A percentile compares a stretch with the other conserved stretches of the same genome.
These are phyloP conservation scores for Umimayanthus chanpuru DNA, from an alignment of 92 coral and sea anemone genomes.

Conservation along the genomic window DNA sequence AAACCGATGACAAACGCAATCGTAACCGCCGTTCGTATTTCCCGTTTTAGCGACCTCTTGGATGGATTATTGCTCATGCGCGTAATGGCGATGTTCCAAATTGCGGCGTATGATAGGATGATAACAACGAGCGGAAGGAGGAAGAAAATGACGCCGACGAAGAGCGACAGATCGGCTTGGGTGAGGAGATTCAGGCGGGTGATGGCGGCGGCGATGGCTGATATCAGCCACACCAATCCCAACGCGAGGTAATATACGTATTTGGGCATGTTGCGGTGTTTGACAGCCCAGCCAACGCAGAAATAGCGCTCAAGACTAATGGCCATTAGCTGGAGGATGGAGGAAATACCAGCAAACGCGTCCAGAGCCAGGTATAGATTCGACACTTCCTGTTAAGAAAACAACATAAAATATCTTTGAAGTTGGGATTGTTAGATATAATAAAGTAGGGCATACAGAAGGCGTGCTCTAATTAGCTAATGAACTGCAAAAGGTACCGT, in stretches of 20 bases:
- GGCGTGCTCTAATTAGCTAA: too few species aligned
- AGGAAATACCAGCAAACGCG: slow-evolving; percentile 79
- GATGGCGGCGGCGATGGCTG: slow-evolving; percentile 70
- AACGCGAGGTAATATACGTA: slow-evolving; percentile 76
- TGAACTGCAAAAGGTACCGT: too few species aligned
- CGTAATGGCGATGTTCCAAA: slow-evolving; percentile 82
- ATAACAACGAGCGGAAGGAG: slow-evolving; percentile 74
- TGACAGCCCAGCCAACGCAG: slow-evolving; percentile 91
- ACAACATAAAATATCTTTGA: neutral
- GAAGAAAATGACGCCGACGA: slow-evolving; percentile 71
- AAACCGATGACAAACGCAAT: slow-evolving; percentile 88
- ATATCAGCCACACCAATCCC: slow-evolving; percentile 73
- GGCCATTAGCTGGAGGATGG: slow-evolving; percentile 79
- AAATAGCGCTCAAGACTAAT: slow-evolving; percentile 81
- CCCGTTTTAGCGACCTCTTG: slow-evolving; percentile 76
- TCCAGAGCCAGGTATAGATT: slow-evolving; percentile 57
- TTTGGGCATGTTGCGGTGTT: slow-evolving; percentile 74
- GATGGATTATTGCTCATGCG: slow-evolving; percentile 86
- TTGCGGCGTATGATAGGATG: slow-evolving; percentile 78
- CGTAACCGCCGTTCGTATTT: slow-evolving; percentile 80
- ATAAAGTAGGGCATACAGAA: too few species aligned
- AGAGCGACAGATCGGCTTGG: slow-evolving; percentile 51
- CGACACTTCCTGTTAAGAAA: slow-evolving; percentile 3
- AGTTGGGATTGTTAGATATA: neutral
- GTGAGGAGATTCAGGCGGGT: slow-evolving; percentile 47